Conservation (phyloP, 2,113 vertebrate species). For the Callipepla squamata region DNA sequence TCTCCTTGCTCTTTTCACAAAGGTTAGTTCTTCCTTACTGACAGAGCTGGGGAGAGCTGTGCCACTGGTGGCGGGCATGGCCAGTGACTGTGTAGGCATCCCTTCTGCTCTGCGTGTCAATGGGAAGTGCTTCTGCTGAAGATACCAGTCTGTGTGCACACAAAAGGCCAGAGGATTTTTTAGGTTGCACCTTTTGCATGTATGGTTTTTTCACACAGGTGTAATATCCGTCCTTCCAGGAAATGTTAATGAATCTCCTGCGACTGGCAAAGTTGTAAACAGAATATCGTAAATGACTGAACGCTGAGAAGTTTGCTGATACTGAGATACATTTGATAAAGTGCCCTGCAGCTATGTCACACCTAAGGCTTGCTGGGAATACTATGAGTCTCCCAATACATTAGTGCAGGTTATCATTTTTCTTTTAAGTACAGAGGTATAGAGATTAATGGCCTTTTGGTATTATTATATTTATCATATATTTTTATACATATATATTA, state of each 20-base stretch:
- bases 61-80: neutral
- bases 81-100: accelerated
- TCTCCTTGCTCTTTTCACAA: neutral
- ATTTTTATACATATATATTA: no score
- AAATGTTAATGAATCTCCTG: neutral
- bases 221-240: neutral
- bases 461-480: neutral
- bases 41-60: neutral
- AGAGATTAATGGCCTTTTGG: neutral
- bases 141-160: accelerated
- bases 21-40: neutral
- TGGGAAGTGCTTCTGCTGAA: neutral
- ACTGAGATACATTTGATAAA: neutral
- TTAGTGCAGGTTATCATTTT: neutral
- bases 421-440: neutral
- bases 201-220: neutral
- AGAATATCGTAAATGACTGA: neutral
- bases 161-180: neutral
- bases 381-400: neutral
- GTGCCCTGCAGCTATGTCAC: neutral
- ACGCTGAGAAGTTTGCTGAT: neutral
- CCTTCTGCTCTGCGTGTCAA: neutral
- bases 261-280: neutral
- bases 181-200: accelerated
- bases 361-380: neutral